These are phyloP conservation scores for Gasterosteus nipponicus DNA, from an alignment of 2,113 vertebrate genomes.

Conservation along the genomic window DNA sequence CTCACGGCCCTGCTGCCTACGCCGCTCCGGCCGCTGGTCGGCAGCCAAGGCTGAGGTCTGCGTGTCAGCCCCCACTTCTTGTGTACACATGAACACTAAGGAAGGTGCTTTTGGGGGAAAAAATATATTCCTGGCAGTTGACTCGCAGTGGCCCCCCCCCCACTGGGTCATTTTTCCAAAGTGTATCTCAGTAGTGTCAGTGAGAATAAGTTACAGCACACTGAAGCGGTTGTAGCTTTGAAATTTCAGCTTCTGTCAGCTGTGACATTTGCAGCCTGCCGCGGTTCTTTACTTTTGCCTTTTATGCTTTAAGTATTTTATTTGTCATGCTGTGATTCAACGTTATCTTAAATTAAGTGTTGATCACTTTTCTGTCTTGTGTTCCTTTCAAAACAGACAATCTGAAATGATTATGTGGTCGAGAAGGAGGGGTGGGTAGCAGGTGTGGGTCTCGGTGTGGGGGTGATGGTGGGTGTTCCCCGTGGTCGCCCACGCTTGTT, in stretches of 20 bases:
- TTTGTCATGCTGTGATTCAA: not conserved
- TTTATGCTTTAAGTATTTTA: not conserved
- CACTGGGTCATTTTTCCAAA: conserved; percentile 66
- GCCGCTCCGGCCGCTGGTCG: conserved; percentile 80
- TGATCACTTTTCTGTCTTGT: conserved; percentile 26
- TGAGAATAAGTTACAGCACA: conserved; percentile 12
- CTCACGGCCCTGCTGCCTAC: conserved; percentile 90
- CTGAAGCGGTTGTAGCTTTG: conserved; percentile 27
- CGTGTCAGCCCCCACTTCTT: conserved; percentile 78
- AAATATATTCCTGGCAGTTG: conserved; percentile 69
- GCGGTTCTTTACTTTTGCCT: not conserved
- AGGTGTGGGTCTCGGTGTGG: conserved; percentile 32
- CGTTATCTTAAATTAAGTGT: not conserved
- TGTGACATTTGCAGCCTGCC: not conserved
- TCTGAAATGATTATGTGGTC: conserved; percentile 46
- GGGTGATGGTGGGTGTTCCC: conserved; percentile 62
- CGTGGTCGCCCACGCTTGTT: conserved; percentile 44
- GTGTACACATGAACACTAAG: conserved; percentile 78
- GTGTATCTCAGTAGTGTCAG: conserved; percentile 37
- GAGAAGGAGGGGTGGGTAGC: conserved; percentile 28
- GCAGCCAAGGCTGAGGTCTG: conserved; percentile 85
- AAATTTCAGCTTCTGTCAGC: not conserved
- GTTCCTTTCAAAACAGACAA: conserved; percentile 16
- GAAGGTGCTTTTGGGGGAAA: conserved; percentile 72
- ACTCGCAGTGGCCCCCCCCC: conserved; percentile 28